Percentiles rank a stretch among this genome's conserved stretches.
These are phyloP conservation scores for Sthenelais limicola DNA, from an alignment of 2,888 invertebrate species.

Conservation along the genomic window DNA sequence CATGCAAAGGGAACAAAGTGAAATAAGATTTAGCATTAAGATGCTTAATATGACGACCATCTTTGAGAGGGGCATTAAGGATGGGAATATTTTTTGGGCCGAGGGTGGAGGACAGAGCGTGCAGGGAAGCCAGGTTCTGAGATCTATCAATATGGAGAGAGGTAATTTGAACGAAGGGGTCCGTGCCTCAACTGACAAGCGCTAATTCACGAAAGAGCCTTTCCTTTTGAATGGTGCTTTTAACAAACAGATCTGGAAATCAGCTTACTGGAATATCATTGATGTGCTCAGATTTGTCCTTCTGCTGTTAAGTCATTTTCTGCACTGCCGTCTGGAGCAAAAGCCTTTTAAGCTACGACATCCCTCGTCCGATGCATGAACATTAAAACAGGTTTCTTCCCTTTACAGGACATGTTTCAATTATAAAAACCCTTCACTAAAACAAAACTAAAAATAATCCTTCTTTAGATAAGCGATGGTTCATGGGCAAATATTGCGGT, in stretches of 20 bases:
- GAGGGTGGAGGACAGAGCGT: slow-evolving; percentile 27
- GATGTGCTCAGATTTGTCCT: slow-evolving; percentile 13
- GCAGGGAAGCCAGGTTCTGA: slow-evolving; percentile 15
- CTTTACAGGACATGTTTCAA: too few species aligned
- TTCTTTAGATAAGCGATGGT: too few species aligned
- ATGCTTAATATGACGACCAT: slow-evolving; percentile 26
- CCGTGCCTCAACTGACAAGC: not conserved
- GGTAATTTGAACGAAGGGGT: slow-evolving; percentile 19
- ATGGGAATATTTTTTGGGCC: slow-evolving; percentile 26
- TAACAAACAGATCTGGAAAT: slow-evolving; percentile 21
- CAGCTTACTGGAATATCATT: slow-evolving; percentile 32
- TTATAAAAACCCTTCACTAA: too few species aligned
- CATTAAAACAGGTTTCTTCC: too few species aligned
- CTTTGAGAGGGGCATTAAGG: slow-evolving; percentile 31
- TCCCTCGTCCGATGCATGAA: too few species aligned
- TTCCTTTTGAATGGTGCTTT: slow-evolving; percentile 20
- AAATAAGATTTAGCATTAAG: slow-evolving; percentile 33
- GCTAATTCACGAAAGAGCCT: slow-evolving; percentile 23
- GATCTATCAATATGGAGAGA: slow-evolving; percentile 24
- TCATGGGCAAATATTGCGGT: too few species aligned
- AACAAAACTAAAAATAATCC: too few species aligned
- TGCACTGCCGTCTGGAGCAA: too few species aligned
- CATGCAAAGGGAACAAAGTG: slow-evolving; percentile 24
- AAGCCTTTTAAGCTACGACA: too few species aligned
- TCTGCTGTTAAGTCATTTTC: not conserved